Percentiles rank a stretch among this genome's conserved stretches.
These are phyloP conservation scores for Drosophila kambysellisi DNA, from an alignment of 2,888 invertebrate genomes.

Conservation along the genomic window DNA sequence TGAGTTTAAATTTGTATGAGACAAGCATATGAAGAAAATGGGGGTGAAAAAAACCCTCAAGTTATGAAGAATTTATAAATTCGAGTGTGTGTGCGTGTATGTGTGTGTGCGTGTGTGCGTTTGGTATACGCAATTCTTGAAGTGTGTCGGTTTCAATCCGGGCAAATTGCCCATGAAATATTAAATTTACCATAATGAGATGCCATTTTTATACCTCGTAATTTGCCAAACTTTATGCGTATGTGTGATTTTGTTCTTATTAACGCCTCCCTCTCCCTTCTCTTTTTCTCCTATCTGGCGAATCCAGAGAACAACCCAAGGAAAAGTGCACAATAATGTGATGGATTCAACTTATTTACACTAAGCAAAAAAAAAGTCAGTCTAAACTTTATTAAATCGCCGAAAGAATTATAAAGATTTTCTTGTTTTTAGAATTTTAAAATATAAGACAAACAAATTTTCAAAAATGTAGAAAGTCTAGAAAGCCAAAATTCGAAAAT, in stretches of 20 bases:
- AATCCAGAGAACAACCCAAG: constrained; percentile 13
- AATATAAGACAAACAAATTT: background rate
- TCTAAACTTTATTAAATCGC: background rate
- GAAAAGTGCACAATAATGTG: constrained; percentile 28
- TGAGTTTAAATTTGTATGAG: constrained; percentile 83
- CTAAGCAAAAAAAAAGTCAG: background rate
- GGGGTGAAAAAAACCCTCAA: constrained; percentile 15
- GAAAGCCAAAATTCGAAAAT: background rate
- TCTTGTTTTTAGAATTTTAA: background rate
- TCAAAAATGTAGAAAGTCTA: background rate
- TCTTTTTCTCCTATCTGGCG: background rate
- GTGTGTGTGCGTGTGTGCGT: constrained; percentile 13
- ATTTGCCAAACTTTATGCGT: constrained; percentile 71
- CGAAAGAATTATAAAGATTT: background rate
- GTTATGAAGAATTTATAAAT: constrained; percentile 55
- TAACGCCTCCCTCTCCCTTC: constrained; percentile 35
- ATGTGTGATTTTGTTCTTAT: constrained; percentile 57
- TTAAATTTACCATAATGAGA: constrained; percentile 80
- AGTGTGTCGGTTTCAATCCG: constrained; percentile 82
- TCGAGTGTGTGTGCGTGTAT: constrained; percentile 35
- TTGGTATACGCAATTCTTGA: constrained; percentile 66
- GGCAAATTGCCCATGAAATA: constrained; percentile 83
- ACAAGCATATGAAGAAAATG: constrained; percentile 59
- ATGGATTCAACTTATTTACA: constrained; percentile 23
- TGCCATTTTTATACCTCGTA: constrained; percentile 76